Conservation (phyloP, 2,888 invertebrate genomes). For the Eristalinus sepulchralis region DNA sequence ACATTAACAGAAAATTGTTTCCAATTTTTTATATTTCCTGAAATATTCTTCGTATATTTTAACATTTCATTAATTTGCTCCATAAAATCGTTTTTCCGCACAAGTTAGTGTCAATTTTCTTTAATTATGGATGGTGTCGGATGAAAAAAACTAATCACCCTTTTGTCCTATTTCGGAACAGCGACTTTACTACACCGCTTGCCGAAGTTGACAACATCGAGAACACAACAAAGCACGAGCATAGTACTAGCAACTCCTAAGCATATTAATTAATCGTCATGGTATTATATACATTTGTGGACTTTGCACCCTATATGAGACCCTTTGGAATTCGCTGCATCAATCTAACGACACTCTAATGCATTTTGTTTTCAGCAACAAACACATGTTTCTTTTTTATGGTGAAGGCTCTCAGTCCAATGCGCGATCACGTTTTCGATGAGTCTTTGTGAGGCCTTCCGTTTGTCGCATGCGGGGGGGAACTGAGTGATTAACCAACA, state of each 20-base stretch:
- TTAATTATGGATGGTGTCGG: background rate
- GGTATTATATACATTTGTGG: constrained; percentile 12
- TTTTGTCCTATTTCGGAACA: background rate
- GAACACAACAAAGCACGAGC: background rate
- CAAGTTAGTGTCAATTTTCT: too few species aligned
- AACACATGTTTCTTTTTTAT: constrained; percentile 65
- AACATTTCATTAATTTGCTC: too few species aligned
- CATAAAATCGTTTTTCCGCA: too few species aligned
- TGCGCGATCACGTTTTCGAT: constrained; percentile 58
- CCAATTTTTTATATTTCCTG: too few species aligned
- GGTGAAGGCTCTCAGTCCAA: constrained; percentile 51
- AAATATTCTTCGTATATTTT: too few species aligned
- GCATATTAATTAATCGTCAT: constrained; percentile 56
- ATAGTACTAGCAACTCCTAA: constrained; percentile 7
- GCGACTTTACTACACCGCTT: background rate
- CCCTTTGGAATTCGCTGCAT: constrained; percentile 55
- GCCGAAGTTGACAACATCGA: background rate
- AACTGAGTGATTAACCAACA: constrained; percentile 22
- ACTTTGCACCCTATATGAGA: constrained; percentile 46
- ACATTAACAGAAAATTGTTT: too few species aligned
- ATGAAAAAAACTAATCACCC: background rate
- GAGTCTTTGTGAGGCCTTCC: constrained; percentile 53
- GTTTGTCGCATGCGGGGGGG: constrained; percentile 38
- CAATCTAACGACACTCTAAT: constrained; percentile 39
- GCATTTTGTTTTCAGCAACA: constrained; percentile 49